Conservation (phyloP, 2,888 invertebrate species). For the Plagodis pulveraria region DNA sequence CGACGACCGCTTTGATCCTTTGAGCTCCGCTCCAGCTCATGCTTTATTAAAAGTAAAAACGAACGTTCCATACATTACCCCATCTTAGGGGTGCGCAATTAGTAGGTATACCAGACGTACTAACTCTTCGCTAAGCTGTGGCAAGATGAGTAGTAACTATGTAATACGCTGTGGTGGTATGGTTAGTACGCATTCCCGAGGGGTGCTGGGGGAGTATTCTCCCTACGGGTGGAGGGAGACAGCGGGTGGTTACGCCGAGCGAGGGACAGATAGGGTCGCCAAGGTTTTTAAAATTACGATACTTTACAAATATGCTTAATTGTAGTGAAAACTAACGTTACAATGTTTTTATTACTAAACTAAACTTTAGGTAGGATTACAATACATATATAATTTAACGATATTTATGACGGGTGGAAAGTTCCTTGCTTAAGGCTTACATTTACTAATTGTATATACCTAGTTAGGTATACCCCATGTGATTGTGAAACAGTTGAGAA, state of each 20-base stretch:
- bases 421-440: too few species aligned
- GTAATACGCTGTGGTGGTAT: conserved; percentile 8
- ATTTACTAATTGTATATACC: too few species aligned
- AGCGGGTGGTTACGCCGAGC: conserved; percentile 19
- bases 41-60: conserved; percentile 78
- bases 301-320: background rate
- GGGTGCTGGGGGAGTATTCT: conserved; percentile 53
- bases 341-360: too few species aligned
- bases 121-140: conserved; percentile 21
- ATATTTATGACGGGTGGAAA: too few species aligned
- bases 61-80: conserved; percentile 78
- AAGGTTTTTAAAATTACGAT: conserved; percentile 3
- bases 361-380: too few species aligned
- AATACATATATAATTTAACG: too few species aligned
- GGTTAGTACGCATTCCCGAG: conserved; percentile 45
- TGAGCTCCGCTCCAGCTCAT: conserved; percentile 49
- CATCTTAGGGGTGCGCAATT: conserved; percentile 69
- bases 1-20: conserved; percentile 74
- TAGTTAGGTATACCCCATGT: too few species aligned
- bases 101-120: conserved; percentile 68
- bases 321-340: background rate
- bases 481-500: too few species aligned
- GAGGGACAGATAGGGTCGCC: conserved; percentile 12
- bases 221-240: conserved; percentile 29
- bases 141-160: conserved; percentile 7